Evolutionary conservation across 2,888 invertebrate species (phyloP).

Genomic region (Brassicogethes aeneus): DNA sequence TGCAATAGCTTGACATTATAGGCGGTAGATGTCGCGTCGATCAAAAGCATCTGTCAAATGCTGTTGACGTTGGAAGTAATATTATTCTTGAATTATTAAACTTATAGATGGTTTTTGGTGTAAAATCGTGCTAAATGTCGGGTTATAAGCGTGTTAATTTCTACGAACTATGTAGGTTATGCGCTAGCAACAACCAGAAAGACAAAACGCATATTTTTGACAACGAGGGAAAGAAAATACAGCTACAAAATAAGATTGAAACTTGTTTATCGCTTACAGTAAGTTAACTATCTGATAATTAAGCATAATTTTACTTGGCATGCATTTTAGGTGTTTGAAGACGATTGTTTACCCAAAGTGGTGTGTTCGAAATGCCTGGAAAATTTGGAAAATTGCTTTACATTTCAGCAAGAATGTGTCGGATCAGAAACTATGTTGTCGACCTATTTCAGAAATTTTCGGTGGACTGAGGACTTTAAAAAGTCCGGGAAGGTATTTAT

Average conservation of each 20-base stretch:
- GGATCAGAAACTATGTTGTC: slow-evolving; percentile 59
- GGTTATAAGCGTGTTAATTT: slow-evolving; percentile 62
- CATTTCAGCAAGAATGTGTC: slow-evolving; percentile 54
- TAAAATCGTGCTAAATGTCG: slow-evolving; percentile 52
- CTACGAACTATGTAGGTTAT: slow-evolving; percentile 61
- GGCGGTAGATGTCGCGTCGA: too few species aligned
- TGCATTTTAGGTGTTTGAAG: slow-evolving; percentile 56
- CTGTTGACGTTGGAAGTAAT: too few species aligned
- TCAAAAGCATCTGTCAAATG: too few species aligned
- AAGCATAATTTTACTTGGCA: too few species aligned
- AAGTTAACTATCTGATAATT: too few species aligned
- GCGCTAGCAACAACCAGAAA: slow-evolving; percentile 57
- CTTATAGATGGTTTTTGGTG: too few species aligned
- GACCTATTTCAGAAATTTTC: slow-evolving; percentile 53
- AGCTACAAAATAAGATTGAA: slow-evolving; percentile 55
- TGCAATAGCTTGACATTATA: too few species aligned
- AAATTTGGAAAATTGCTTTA: slow-evolving; percentile 52
- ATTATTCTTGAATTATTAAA: too few species aligned
- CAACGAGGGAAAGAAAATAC: slow-evolving; percentile 54
- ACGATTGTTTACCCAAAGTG: slow-evolving; percentile 61
- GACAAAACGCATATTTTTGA: slow-evolving; percentile 59
- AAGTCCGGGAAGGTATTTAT: slow-evolving; percentile 49
- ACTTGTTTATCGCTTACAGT: slow-evolving; percentile 56
- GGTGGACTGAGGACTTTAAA: slow-evolving; percentile 52
- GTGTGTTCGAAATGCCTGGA: slow-evolving; percentile 55